Evolutionary conservation across 2,888 invertebrate species (phyloP).

Genomic region (Amiota communis): DNA sequence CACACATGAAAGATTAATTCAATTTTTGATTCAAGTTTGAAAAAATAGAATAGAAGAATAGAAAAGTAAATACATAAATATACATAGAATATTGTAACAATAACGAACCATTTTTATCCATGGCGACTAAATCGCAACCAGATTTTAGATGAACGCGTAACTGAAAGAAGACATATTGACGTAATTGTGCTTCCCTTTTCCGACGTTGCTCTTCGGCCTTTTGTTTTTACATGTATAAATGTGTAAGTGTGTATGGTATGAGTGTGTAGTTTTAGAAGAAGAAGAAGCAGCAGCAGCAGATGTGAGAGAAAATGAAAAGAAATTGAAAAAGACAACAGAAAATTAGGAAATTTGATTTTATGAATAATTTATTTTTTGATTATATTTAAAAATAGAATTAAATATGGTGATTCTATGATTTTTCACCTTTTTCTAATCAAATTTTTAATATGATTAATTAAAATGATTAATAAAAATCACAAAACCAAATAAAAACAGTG

Average conservation of each 20-base stretch:
- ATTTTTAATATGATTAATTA: background rate
- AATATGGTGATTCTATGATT: too few species aligned
- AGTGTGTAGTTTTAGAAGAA: constrained; percentile 48
- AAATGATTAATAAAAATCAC: constrained; percentile 23
- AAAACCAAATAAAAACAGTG: constrained; percentile 1
- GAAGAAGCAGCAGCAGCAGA: constrained; percentile 42
- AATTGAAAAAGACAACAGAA: background rate
- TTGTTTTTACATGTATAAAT: constrained; percentile 26
- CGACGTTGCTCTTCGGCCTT: constrained; percentile 81
- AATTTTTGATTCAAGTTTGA: background rate
- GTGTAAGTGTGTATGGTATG: constrained; percentile 35
- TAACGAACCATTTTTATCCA: constrained; percentile 91
- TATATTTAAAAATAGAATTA: too few species aligned
- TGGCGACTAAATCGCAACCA: constrained; percentile 91
- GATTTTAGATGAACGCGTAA: constrained; percentile 90
- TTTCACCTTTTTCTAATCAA: background rate
- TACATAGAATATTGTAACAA: background rate
- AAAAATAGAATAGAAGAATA: background rate
- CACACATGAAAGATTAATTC: constrained; percentile 17
- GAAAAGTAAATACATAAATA: background rate
- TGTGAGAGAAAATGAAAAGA: background rate
- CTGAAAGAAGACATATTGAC: constrained; percentile 93
- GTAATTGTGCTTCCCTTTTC: constrained; percentile 81
- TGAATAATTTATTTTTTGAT: too few species aligned
- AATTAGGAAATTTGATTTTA: background rate